Evolutionary conservation across 2,888 invertebrate genomes (phyloP).

Genomic region (Poecilus cupreus): DNA sequence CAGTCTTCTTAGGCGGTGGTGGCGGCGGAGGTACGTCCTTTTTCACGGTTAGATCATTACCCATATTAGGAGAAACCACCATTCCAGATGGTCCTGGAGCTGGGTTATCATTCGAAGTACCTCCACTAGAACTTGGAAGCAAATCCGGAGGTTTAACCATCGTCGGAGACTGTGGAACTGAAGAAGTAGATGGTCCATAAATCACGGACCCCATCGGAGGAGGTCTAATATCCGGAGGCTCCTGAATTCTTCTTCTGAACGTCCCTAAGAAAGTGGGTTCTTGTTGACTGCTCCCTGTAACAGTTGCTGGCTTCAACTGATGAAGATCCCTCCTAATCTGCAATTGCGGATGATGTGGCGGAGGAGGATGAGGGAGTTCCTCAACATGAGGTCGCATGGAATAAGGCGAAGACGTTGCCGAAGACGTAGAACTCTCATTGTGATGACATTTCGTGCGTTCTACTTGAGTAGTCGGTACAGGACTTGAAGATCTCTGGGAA

Average conservation of each 20-base stretch:
- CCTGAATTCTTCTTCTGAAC: slow-evolving; percentile 77
- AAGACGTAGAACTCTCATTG: slow-evolving; percentile 71
- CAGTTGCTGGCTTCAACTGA: slow-evolving; percentile 72
- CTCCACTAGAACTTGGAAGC: background rate
- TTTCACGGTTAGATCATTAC: slow-evolving; percentile 72
- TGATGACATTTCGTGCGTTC: slow-evolving; percentile 82
- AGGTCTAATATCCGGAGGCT: slow-evolving; percentile 63
- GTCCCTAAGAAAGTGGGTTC: slow-evolving; percentile 74
- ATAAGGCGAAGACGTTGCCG: slow-evolving; percentile 73
- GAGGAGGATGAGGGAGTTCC: slow-evolving; percentile 70
- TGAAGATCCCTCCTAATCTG: slow-evolving; percentile 87
- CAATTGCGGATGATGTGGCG: slow-evolving; percentile 70
- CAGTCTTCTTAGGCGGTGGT: slow-evolving; percentile 82
- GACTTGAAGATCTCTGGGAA: slow-evolving; percentile 63
- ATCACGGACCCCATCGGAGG: slow-evolving; percentile 57
- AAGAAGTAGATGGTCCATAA: slow-evolving; percentile 1
- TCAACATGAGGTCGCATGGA: slow-evolving; percentile 84
- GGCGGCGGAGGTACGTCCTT: slow-evolving; percentile 74
- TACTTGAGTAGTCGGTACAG: slow-evolving; percentile 68
- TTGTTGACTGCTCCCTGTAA: slow-evolving; percentile 73
- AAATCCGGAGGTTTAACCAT: slow-evolving; percentile 72
- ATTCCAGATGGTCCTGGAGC: background rate
- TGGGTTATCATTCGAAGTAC: too few relatives aligned
- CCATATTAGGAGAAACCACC: slow-evolving; percentile 64
- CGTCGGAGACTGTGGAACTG: slow-evolving; percentile 72